Evolutionary conservation across 2,888 invertebrate species (phyloP).

Genomic region (Boloria selene): DNA sequence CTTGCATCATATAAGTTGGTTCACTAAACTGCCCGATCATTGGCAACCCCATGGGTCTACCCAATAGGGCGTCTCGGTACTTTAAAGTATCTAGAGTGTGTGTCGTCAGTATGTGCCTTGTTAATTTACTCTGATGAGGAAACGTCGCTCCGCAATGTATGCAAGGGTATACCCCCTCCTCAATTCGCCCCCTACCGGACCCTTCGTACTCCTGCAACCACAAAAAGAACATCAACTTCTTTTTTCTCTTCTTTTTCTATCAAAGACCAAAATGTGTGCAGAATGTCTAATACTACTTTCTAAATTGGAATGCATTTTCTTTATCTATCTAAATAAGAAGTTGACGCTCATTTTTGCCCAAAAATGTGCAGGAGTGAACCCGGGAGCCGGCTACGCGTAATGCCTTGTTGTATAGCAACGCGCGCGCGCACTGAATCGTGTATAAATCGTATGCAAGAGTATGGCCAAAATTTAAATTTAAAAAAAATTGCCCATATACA

Average conservation of each 20-base stretch:
- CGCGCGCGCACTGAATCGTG: constrained; percentile 71
- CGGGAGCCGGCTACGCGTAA: constrained; percentile 75
- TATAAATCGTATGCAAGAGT: constrained; percentile 66
- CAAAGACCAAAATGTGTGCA: constrained; percentile 76
- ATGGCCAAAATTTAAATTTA: constrained; percentile 74
- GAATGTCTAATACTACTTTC: constrained; percentile 80
- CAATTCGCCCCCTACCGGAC: constrained; percentile 82
- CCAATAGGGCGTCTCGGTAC: constrained; percentile 87
- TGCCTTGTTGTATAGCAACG: constrained; percentile 76
- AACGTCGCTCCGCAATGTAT: constrained; percentile 95
- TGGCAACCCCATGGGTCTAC: constrained; percentile 66
- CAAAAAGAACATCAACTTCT: constrained; percentile 94
- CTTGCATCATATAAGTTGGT: constrained; percentile 74
- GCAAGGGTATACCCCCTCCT: constrained; percentile 87
- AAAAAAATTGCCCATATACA: constrained; percentile 73
- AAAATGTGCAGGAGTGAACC: constrained; percentile 81
- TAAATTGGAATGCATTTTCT: constrained; percentile 80
- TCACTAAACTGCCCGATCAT: constrained; percentile 76
- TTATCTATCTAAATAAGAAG: constrained; percentile 85
- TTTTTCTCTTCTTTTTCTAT: constrained; percentile 78
- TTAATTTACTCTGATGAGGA: constrained; percentile 95
- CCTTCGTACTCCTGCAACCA: constrained; percentile 96
- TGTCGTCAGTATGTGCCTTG: constrained; percentile 93
- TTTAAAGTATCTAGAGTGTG: constrained; percentile 94
- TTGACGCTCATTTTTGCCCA: constrained; percentile 94